phyloP scores from a whole-genome alignment of 2,113 vertebrate genomes.

The Chelonoidis abingdonii region DNA sequence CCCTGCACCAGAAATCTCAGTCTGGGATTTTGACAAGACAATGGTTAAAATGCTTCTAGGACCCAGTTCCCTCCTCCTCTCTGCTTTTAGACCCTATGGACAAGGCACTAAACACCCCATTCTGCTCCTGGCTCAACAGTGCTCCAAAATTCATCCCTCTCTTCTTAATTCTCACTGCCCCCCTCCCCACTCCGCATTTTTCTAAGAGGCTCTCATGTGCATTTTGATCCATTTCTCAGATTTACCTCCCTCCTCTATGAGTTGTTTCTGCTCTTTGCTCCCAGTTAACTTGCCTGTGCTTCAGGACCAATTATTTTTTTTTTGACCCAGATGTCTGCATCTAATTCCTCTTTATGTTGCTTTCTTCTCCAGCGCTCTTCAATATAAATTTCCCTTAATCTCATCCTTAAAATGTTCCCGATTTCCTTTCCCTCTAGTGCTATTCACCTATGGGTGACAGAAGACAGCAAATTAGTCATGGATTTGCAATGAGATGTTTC shows the following conservation, averaged over 20 bases:
- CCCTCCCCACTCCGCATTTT: neutral
- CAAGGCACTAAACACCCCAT: neutral
- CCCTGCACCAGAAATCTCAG: neutral
- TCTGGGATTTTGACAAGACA: neutral
- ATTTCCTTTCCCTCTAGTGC: neutral
- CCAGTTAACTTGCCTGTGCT: neutral
- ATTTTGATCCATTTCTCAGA: rapidly evolving
- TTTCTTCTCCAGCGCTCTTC: neutral
- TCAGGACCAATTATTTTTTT: neutral
- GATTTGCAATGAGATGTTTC: neutral
- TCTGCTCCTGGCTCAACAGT: neutral
- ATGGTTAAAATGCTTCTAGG: neutral
- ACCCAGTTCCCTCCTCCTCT: neutral
- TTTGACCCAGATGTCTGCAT: rapidly evolving
- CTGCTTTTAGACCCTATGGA: neutral
- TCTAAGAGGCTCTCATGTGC: neutral
- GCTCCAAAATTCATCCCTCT: neutral
- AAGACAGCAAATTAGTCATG: neutral
- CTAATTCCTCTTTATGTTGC: neutral
- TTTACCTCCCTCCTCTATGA: neutral
- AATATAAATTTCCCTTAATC: neutral
- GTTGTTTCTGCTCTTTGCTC: neutral
- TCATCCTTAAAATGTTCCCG: neutral
- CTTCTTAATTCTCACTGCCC: neutral
- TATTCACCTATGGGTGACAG: neutral